These are phyloP conservation scores for Copidosoma floridanum DNA, from an alignment of 1,140 invertebrate genomes.

Conservation along the genomic window DNA sequence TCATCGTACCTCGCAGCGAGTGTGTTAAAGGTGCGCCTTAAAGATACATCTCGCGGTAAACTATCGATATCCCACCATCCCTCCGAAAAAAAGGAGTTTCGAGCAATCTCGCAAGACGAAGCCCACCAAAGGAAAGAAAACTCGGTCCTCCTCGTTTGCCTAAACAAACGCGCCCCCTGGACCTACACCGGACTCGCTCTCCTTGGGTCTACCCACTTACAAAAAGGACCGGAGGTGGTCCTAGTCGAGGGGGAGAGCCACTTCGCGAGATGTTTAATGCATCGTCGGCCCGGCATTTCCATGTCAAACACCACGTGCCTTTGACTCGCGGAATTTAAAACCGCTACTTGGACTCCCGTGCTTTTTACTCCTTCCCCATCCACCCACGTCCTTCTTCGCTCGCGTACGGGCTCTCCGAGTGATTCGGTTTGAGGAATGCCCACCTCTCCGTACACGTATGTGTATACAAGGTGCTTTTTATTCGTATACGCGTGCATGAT, in stretches of 20 bases:
- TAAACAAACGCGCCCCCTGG: constrained; percentile 45
- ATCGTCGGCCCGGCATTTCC: constrained; percentile 56
- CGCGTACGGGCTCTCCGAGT: neutral
- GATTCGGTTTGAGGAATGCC: neutral
- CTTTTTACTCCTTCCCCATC: constrained; percentile 10
- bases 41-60: neutral
- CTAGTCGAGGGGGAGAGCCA: constrained; percentile 32
- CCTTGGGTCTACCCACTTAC: constrained; percentile 1
- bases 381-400: constrained; percentile 6
- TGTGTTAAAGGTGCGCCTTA: neutral
- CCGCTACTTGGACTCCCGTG: constrained; percentile 33
- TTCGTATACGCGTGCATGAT: neutral
- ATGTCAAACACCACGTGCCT: constrained; percentile 57
- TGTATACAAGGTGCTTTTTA: neutral
- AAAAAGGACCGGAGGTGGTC: constrained; percentile 25
- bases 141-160: constrained; percentile 47
- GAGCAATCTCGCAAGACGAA: constrained; percentile 31
- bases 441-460: neutral
- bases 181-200: constrained; percentile 26
- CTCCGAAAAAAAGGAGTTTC: constrained; percentile 22
- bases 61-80: constrained; percentile 43
- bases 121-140: constrained; percentile 14
- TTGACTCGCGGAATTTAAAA: constrained; percentile 57
- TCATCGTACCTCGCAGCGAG: neutral
- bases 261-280: constrained; percentile 54